Evolutionary conservation across 2,888 invertebrate genomes (phyloP).

Genomic region (Liodrosophila aerea): DNA sequence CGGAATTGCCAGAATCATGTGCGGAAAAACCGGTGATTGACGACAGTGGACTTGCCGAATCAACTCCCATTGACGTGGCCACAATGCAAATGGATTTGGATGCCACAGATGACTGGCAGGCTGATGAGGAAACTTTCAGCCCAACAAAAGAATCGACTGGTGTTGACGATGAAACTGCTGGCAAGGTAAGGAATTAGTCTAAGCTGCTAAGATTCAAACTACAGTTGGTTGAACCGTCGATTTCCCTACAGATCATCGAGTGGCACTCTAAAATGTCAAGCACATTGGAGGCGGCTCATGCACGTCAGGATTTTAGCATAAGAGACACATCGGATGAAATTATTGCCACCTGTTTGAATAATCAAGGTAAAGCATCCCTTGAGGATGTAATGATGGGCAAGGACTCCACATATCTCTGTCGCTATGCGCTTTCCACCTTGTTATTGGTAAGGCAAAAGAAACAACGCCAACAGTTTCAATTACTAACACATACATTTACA

Average conservation of each 20-base stretch:
- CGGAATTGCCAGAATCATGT: too few species aligned
- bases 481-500: too few species aligned
- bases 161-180: constrained; percentile 45
- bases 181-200: constrained; percentile 21
- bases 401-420: constrained; percentile 68
- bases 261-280: constrained; percentile 80
- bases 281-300: constrained; percentile 74
- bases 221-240: neutral
- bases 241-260: constrained; percentile 65
- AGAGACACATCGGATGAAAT: constrained; percentile 78
- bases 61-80: constrained; percentile 3
- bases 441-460: constrained; percentile 69
- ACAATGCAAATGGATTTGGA: neutral
- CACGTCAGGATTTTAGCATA: constrained; percentile 80
- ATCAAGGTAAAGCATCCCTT: constrained; percentile 51
- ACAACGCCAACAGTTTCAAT: too few species aligned
- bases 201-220: neutral
- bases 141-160: constrained; percentile 6
- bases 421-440: constrained; percentile 76
- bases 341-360: constrained; percentile 62
- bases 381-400: constrained; percentile 71
- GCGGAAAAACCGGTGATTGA: too few species aligned
- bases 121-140: neutral
- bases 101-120: constrained; percentile 5
- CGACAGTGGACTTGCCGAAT: neutral